A percentile compares a stretch with the other conserved stretches of the same genome.
phyloP scores from a whole-genome alignment of 2,113 vertebrate genomes.

The Heptranchias perlo region DNA sequence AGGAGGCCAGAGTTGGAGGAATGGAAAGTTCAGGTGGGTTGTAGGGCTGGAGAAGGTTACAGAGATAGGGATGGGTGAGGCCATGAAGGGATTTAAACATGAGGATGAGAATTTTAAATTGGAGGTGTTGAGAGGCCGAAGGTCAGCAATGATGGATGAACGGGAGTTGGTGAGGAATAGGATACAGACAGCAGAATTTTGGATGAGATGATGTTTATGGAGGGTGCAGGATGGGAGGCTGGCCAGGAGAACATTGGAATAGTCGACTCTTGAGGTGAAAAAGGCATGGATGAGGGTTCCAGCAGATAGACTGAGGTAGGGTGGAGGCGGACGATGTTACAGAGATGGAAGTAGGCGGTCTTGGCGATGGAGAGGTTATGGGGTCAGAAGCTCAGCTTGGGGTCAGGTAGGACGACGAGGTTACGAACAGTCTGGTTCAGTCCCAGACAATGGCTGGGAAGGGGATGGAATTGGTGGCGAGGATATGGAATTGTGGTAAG shows the following conservation, averaged over 20 bases:
- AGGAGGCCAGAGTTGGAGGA: neutral
- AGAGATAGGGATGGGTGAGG: neutral
- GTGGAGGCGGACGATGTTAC: no score
- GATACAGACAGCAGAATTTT: neutral
- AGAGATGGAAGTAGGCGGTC: no score
- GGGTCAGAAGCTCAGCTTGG: no score
- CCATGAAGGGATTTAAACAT: neutral
- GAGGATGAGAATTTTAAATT: neutral
- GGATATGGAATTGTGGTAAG: no score
- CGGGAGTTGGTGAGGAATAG: neutral
- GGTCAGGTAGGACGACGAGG: no score
- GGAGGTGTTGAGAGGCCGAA: neutral
- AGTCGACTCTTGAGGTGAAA: neutral
- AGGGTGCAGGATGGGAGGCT: neutral
- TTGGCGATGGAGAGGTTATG: no score
- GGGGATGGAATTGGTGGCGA: no score
- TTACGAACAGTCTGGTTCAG: no score
- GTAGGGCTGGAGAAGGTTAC: neutral
- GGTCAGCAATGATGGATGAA: neutral
- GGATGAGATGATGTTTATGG: neutral
- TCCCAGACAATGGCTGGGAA: no score
- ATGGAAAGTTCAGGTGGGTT: neutral
- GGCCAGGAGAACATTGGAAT: neutral
- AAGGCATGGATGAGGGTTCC: neutral
- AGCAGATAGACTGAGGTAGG: no score